A percentile compares a stretch with the other conserved stretches of the same genome.
phyloP scores from a whole-genome alignment of 2,888 invertebrate species.

The Drosophila merina region DNA sequence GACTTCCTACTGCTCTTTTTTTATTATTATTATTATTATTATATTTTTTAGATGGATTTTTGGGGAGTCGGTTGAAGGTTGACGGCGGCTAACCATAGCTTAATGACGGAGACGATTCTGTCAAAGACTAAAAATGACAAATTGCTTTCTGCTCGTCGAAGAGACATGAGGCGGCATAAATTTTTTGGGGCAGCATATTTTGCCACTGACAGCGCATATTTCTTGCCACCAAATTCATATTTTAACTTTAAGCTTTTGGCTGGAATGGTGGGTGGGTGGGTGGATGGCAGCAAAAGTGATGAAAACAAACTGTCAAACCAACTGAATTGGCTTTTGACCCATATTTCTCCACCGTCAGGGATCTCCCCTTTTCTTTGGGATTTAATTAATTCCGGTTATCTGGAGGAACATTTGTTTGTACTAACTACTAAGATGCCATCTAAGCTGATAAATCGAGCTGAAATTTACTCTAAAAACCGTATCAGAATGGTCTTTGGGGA shows the following conservation, averaged over 20 bases:
- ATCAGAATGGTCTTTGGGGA: constrained; percentile 28
- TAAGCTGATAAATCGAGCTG: background rate
- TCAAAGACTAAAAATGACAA: constrained; percentile 54
- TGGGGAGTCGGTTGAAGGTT: constrained; percentile 7
- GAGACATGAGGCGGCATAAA: constrained; percentile 45
- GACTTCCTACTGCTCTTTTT: constrained; percentile 1
- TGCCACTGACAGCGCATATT: constrained; percentile 32
- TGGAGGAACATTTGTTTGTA: constrained; percentile 31
- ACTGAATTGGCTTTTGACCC: constrained; percentile 33
- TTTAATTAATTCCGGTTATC: constrained; percentile 35
- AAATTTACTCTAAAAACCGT: background rate
- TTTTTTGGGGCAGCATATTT: constrained; percentile 24
- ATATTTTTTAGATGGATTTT: constrained; percentile 10
- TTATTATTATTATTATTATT: background rate
- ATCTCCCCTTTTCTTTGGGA: background rate
- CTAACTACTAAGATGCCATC: background rate
- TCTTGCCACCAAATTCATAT: constrained; percentile 21
- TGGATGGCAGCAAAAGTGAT: constrained; percentile 6
- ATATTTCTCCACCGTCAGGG: constrained; percentile 19
- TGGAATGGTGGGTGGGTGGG: background rate
- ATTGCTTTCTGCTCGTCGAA: constrained; percentile 35
- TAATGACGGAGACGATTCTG: constrained; percentile 56
- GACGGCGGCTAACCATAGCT: constrained; percentile 8
- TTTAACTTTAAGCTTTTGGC: constrained; percentile 27
- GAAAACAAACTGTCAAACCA: constrained; percentile 36